Conservation (phyloP, 2,113 vertebrate genomes). For the Xiphophorus maculatus region DNA sequence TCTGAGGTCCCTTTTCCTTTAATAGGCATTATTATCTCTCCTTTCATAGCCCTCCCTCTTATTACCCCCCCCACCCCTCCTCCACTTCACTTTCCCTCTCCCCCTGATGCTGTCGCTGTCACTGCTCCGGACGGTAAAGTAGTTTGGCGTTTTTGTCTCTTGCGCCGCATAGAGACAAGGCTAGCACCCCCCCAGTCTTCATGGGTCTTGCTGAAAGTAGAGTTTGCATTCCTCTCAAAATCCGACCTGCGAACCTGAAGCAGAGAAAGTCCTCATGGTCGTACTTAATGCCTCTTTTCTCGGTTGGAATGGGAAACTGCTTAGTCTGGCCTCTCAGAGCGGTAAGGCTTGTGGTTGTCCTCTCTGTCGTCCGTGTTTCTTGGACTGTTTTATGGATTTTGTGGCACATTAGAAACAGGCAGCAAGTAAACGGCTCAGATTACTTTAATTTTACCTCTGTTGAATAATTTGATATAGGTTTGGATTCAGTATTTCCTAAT, state of each 20-base stretch:
- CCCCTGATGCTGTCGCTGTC: background rate
- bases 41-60: slow-evolving; percentile 34
- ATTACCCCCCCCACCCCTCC: slow-evolving; percentile 11
- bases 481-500: slow-evolving; percentile 1
- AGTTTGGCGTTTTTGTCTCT: background rate
- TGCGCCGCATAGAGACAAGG: slow-evolving; percentile 1
- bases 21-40: slow-evolving; percentile 58
- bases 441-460: background rate
- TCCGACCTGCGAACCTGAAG: slow-evolving; percentile 71
- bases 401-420: background rate
- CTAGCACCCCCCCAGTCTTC: slow-evolving; percentile 48
- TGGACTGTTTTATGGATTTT: slow-evolving; percentile 9
- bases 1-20: slow-evolving; percentile 51
- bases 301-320: slow-evolving; percentile 90
- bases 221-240: slow-evolving; percentile 79
- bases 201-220: slow-evolving; percentile 77
- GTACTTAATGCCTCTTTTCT: slow-evolving; percentile 64
- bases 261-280: slow-evolving; percentile 79
- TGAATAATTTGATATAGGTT: background rate
- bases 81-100: slow-evolving; percentile 4
- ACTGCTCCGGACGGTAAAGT: background rate
- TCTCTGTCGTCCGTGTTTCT: background rate
- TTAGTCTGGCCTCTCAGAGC: slow-evolving; percentile 89
- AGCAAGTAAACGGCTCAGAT: background rate
- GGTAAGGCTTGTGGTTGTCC: slow-evolving; percentile 78